These are phyloP conservation scores for Clarias magur DNA, from an alignment of 2,113 vertebrate genomes.

Conservation along the genomic window DNA sequence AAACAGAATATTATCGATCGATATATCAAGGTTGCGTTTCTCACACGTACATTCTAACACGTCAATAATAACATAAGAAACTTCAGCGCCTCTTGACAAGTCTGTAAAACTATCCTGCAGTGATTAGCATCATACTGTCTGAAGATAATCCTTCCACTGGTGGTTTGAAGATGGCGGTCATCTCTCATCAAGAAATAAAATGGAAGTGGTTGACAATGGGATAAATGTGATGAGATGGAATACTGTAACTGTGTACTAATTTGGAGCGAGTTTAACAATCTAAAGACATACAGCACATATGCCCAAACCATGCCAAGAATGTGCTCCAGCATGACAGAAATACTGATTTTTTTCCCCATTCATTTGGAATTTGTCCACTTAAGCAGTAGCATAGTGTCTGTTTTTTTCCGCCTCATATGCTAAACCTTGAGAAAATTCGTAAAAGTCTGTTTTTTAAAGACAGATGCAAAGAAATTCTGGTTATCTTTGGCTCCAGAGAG, in stretches of 20 bases:
- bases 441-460: not conserved
- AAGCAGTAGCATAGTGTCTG: not conserved
- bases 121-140: not conserved
- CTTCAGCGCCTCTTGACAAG: not conserved
- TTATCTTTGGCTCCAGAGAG: conserved; percentile 19
- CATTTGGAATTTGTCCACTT: not conserved
- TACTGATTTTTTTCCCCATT: not conserved
- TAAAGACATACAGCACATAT: not conserved
- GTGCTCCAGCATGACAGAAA: not conserved
- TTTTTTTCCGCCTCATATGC: not conserved
- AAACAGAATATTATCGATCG: not conserved
- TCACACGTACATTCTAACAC: not conserved
- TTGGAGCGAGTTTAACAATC: not conserved
- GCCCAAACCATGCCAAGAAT: not conserved
- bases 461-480: not conserved
- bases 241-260: not conserved
- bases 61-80: no score
- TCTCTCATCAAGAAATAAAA: not conserved
- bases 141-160: not conserved
- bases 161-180: not conserved
- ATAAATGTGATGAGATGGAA: not conserved
- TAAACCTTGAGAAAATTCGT: not conserved
- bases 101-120: not conserved
- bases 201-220: not conserved
- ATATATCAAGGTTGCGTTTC: not conserved